These are phyloP conservation scores for Xestoiulus laeticollis DNA, from an alignment of 2,888 invertebrate genomes.

Conservation along the genomic window DNA sequence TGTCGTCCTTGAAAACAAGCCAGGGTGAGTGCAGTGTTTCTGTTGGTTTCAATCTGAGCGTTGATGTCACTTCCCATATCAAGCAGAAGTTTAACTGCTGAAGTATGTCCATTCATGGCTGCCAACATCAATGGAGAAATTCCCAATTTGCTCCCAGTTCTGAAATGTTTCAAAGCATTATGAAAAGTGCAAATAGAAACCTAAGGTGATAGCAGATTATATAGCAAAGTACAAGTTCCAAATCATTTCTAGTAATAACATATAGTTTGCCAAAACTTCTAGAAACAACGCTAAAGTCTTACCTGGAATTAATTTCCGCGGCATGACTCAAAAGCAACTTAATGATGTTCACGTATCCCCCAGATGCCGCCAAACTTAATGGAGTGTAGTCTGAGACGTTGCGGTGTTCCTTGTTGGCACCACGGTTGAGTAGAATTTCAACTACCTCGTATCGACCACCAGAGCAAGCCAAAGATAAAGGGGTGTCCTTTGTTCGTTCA, in stretches of 20 bases:
- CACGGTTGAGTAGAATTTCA: slow-evolving; percentile 84
- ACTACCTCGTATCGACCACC: slow-evolving; percentile 96
- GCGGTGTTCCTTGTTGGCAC: slow-evolving; percentile 96
- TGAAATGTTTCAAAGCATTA: too few species aligned
- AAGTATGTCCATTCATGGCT: slow-evolving; percentile 98
- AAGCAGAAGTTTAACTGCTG: slow-evolving; percentile 91
- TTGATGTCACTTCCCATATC: slow-evolving; percentile 99
- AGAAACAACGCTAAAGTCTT: background rate
- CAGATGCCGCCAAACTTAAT: slow-evolving; percentile 96
- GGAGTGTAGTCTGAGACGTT: slow-evolving; percentile 99
- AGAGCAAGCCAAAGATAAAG: slow-evolving; percentile 95
- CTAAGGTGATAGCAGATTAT: too few species aligned
- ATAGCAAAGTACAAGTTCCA: too few species aligned
- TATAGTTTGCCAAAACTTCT: too few species aligned
- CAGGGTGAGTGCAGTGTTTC: slow-evolving; percentile 97
- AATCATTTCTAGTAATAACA: too few species aligned
- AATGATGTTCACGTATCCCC: slow-evolving; percentile 98
- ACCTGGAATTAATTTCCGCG: slow-evolving; percentile 94
- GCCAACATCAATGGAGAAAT: slow-evolving; percentile 99
- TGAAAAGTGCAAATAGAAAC: too few species aligned
- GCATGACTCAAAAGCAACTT: slow-evolving; percentile 90
- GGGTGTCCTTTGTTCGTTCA: slow-evolving; percentile 98
- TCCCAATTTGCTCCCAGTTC: slow-evolving; percentile 95
- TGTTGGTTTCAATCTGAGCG: slow-evolving; percentile 96
- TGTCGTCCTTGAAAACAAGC: slow-evolving; percentile 99